Evolutionary conservation across 2,113 vertebrate genomes (phyloP), one percentile per base, ranked within the genome.

Genomic region (Phylloscopus whistleri): DNA sequence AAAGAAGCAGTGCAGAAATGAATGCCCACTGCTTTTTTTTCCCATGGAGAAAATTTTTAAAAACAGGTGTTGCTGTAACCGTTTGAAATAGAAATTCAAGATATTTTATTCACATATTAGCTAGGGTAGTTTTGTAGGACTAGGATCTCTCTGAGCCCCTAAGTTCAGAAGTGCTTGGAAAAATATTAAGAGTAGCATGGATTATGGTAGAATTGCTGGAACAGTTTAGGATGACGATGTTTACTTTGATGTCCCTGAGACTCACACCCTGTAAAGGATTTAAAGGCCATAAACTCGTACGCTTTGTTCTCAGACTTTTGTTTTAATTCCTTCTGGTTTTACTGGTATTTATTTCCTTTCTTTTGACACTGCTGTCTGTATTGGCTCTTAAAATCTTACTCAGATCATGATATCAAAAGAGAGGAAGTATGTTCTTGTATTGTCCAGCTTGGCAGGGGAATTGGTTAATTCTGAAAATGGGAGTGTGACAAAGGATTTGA

Each of bases 361-460:
- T 91, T 95, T 63, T 85, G 49, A 85, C 89, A 15, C 58, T 73
- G 46, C 77, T 96, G 78, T 96, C 91, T 95, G 70, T 93, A 83
- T 95, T 96, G 95, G 96, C 94, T 95, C 95, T 66, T 85, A 85
- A 87, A 93, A 74, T 91, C 74, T 83, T 76, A 62, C 84, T 95
- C 87, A 94, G 94, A 96, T 96, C 94, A 88, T 90, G 82, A 96
- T 91, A 95, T 96, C 96, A 95, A 96, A 96, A 95, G 95, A 88
- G 55, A 91, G 95, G 92, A 96, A 97, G 82, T 84, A 58, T 68
- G 80, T 93, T 90, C 87, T 83, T 91, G 74, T 88, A 39, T 83
- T 16, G 46, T 94, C 67, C 89, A 93, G 27, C 85, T 96, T 95
- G 93, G 96, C 95, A 90, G 63, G 15, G 3, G 3, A 39, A 94